Base-by-base conservation (phyloP, 2,888 invertebrate genomes). In the Chrysodeixis includens region DNA sequence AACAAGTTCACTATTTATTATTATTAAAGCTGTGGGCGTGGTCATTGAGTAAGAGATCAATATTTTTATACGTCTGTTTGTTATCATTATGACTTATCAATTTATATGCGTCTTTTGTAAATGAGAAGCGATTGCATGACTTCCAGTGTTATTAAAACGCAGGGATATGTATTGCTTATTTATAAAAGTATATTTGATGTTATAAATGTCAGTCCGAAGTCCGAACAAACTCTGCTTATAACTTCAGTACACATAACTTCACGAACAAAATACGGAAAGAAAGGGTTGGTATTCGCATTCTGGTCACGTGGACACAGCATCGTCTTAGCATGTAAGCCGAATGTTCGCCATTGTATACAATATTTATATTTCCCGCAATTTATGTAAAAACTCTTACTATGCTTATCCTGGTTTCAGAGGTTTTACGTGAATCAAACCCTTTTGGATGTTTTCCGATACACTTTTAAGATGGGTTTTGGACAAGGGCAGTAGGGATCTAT, bases 261-360 rank as follows among this genome's bases (percentile, higher is more conserved):
- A 1, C 10, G 9, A 20, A 18, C 10, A 49, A 49, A 18, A 59
- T 26, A 26, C 26, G 26, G 9, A 52, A 26, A 61, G 55, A 55
- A 71, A 69, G 78, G 78, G 63, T 78, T 74, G 35, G 57, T 9
- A 55, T 68, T 66, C 18, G 4, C 35, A 51, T 66, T 62, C 52
- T 46, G 62, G 64, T 78, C 81, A 81, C 79, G 81, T 81, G 40
- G 53, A 46, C 8, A 20, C 52, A 62, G 49, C 62, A 60, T 68
- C 59, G 58, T 57, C 56, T 40, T 55, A 18, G 32, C 52, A 60
- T 70, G 78, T 78, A 63, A 67, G 56, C 63, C 58, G 30, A 81
- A 78, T 74, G 64, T 67, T 56, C 51, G 61, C 51, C 44, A 62
- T 61, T 64, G 60, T 70, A 52, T 67, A 63, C 60, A 64, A 68